Conservation (phyloP, 2,888 invertebrate genomes). For the Conchocele bisecta region DNA sequence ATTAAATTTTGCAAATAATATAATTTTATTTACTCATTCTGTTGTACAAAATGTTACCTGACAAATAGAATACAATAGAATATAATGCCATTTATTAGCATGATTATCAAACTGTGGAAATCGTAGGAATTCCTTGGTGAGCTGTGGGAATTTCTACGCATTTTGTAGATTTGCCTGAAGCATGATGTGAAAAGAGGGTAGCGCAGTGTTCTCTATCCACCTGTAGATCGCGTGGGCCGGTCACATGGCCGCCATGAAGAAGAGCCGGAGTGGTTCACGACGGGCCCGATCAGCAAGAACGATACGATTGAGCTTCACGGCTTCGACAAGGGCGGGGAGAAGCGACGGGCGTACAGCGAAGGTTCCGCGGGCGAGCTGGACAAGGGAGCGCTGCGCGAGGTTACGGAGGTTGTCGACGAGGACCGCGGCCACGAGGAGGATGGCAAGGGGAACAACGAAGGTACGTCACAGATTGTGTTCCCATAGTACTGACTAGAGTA, state of each 20-base stretch:
- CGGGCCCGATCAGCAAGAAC: conserved; percentile 94
- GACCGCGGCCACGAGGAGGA: conserved; percentile 31
- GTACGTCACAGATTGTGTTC: neutral
- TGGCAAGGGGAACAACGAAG: conserved; percentile 7
- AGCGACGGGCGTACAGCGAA: conserved; percentile 38
- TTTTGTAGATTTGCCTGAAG: no score
- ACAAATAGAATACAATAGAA: no score
- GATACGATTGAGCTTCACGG: conserved; percentile 97
- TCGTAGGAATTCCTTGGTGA: no score
- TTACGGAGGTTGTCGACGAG: conserved; percentile 28
- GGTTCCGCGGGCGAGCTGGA: conserved; percentile 17
- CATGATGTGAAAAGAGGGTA: no score
- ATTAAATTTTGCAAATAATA: no score
- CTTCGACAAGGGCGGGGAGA: conserved; percentile 88
- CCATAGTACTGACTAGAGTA: no score
- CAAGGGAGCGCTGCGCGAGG: conserved; percentile 1
- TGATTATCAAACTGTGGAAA: no score
- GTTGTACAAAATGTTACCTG: no score
- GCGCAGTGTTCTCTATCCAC: neutral
- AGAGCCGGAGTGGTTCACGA: conserved; percentile 94
- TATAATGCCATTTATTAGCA: no score
- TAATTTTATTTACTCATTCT: no score
- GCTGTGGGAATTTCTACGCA: no score
- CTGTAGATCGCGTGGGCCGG: conserved; percentile 1
- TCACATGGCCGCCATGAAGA: conserved; percentile 85